Conservation (phyloP, 2,113 vertebrate genomes). For the Suricata suricatta region DNA sequence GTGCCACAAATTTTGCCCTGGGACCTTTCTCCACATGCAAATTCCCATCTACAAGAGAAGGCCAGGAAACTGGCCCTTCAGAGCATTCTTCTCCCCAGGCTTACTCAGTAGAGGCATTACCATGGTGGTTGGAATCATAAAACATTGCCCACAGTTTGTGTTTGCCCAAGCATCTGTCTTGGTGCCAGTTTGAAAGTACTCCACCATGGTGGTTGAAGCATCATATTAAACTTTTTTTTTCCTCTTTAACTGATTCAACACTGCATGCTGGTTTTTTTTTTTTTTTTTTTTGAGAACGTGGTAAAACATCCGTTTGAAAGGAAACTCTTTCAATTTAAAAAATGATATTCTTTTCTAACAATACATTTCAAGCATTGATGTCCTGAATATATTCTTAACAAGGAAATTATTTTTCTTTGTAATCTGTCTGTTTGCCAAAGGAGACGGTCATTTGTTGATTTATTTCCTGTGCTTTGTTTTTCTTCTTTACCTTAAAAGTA, state of each 20-base stretch:
- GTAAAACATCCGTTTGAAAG: slow-evolving; percentile 33
- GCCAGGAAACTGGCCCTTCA: slow-evolving; percentile 46
- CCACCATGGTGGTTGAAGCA: slow-evolving; percentile 20
- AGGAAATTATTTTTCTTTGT: slow-evolving; percentile 55
- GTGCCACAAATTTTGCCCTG: slow-evolving; percentile 80
- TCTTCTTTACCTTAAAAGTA: slow-evolving; percentile 14
- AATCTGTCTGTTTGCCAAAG: slow-evolving; percentile 55
- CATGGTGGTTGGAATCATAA: slow-evolving; percentile 11
- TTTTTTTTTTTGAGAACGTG: not conserved
- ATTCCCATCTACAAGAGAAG: slow-evolving; percentile 51
- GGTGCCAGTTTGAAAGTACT: slow-evolving; percentile 37
- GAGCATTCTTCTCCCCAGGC: slow-evolving; percentile 35
- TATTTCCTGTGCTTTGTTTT: slow-evolving; percentile 65
- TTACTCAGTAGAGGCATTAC: slow-evolving; percentile 30
- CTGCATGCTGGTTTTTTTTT: not conserved
- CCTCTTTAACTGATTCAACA: slow-evolving; percentile 21
- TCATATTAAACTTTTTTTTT: not conserved
- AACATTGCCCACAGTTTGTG: not conserved
- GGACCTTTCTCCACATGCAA: slow-evolving; percentile 66
- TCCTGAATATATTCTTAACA: slow-evolving; percentile 51
- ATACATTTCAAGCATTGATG: not conserved
- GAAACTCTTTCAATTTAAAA: not conserved
- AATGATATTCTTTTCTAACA: slow-evolving; percentile 11
- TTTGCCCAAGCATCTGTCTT: slow-evolving; percentile 25
- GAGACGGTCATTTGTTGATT: slow-evolving; percentile 52